A percentile compares a stretch with the other conserved stretches of the same genome.
phyloP scores from a whole-genome alignment of 2,113 vertebrate species.

The Rhadina sibilatrix region DNA sequence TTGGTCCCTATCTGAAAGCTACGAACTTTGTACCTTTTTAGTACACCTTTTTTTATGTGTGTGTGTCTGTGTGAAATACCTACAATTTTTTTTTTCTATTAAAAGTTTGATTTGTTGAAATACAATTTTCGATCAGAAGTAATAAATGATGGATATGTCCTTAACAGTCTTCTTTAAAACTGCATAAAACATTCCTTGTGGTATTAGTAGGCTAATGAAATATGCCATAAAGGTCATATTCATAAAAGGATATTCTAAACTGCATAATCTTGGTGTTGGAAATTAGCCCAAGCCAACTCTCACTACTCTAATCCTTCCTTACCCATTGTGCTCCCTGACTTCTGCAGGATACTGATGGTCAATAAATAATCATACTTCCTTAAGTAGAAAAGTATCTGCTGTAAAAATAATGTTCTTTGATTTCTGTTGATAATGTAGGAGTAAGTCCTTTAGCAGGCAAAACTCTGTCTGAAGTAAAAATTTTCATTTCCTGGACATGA shows the following conservation, averaged over 20 bases:
- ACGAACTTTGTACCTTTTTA: background rate
- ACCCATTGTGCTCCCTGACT: background rate
- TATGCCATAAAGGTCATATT: background rate
- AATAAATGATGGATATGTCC: background rate
- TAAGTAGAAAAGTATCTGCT: background rate
- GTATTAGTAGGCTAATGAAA: background rate
- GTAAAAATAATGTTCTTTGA: background rate
- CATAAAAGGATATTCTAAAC: background rate
- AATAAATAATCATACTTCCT: background rate
- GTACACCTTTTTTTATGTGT: background rate
- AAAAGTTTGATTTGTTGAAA: background rate
- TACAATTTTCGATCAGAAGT: background rate
- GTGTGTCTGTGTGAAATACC: background rate
- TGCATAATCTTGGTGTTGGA: background rate
- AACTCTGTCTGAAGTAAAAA: background rate
- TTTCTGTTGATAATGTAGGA: background rate
- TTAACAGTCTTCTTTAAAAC: background rate
- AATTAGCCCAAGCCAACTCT: constrained; percentile 3
- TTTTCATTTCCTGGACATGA: background rate
- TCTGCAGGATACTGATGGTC: background rate
- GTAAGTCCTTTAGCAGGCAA: background rate
- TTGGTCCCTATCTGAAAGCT: background rate
- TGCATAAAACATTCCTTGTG: background rate
- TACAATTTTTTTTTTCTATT: background rate
- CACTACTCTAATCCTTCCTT: background rate